Percentiles rank a stretch among this genome's conserved stretches.
phyloP scores from a whole-genome alignment of 2,888 invertebrate genomes.

The Catotricha subobsoleta region DNA sequence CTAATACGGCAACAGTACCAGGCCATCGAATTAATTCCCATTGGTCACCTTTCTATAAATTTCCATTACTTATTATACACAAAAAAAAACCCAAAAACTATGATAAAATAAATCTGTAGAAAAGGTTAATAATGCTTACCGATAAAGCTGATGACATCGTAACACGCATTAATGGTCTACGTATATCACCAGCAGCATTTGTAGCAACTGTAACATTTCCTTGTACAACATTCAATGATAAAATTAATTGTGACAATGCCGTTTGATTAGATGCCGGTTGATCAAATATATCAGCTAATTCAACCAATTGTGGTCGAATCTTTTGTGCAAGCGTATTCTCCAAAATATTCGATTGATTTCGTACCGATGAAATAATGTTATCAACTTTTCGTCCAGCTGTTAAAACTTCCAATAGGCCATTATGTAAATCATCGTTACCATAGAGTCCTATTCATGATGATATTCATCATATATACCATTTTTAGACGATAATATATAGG shows the following conservation, averaged over 20 bases:
- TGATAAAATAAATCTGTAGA: not conserved
- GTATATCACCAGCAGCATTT: slow-evolving; percentile 57
- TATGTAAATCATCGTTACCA: slow-evolving; percentile 88
- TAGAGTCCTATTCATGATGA: slow-evolving; percentile 64
- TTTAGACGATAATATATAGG: too few species aligned
- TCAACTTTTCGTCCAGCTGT: slow-evolving; percentile 68
- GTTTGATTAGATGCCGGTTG: slow-evolving; percentile 61
- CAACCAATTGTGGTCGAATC: slow-evolving; percentile 49
- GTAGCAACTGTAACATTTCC: slow-evolving; percentile 59
- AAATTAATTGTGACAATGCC: slow-evolving; percentile 49
- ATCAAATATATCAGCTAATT: slow-evolving; percentile 59
- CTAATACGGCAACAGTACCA: slow-evolving; percentile 72
- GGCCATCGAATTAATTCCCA: slow-evolving; percentile 71
- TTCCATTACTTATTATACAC: not conserved
- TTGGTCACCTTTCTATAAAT: slow-evolving; percentile 44
- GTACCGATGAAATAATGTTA: slow-evolving; percentile 56
- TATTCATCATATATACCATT: too few species aligned
- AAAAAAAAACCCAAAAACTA: not conserved
- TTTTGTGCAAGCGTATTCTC: slow-evolving; percentile 54
- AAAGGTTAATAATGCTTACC: slow-evolving; percentile 17
- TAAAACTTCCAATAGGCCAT: slow-evolving; percentile 66
- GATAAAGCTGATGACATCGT: slow-evolving; percentile 42
- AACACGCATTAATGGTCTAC: slow-evolving; percentile 50
- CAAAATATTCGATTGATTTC: slow-evolving; percentile 64
- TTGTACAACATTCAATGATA: slow-evolving; percentile 48